Evolutionary conservation across 2,113 vertebrate species (phyloP), one percentile per base, ranked within the genome.

Genomic region (Mesoclemmys tuberculata): DNA sequence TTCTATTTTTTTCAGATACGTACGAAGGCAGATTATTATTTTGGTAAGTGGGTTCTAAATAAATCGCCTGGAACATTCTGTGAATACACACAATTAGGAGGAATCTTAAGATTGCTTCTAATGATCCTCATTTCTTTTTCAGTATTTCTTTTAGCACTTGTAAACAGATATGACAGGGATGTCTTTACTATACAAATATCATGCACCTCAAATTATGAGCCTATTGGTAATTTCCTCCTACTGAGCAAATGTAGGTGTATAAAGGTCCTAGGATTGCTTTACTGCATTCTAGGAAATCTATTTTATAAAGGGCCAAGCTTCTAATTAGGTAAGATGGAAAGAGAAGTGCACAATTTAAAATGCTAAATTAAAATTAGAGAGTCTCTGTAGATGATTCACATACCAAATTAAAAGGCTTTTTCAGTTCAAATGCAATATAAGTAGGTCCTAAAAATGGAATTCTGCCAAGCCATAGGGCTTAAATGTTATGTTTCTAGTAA

Each of bases 41-140:
- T 84, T 88, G 89, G 90, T 89, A 79, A 0, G 26, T 91, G 68
- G 84, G 8, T 83, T 64, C 89, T 93, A 96, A 96, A 94, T 96
- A 96, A 88, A 58, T 24, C 55, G 27, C 44, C 92, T 54, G 56
- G 0, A 88, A 94, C 79, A 84, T 80, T 95, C 77, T 79, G 3
- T 21, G 96, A 96, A 96, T 96, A 96, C 95, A 87, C 41, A 26
- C 83, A 91, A 93, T 95, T 94, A 96, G 89, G 96, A 96, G 71
- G 95, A 92, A 90, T 80, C 90, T 68, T 83, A 92, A 75, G 92
- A 97, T 96, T 96, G 96, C 95, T 95, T 95, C 90, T 97, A 95
- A 96, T 96, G 92, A 96, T 81, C 92, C 44, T 83, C 85, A 85
- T 95, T 52, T 90, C 93, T 95, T 97, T 94, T 96, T 91, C 46